A percentile compares a stretch with the other conserved stretches of the same genome.
Conservation (phyloP, 2,113 vertebrate species). For the Labrus mixtus region DNA sequence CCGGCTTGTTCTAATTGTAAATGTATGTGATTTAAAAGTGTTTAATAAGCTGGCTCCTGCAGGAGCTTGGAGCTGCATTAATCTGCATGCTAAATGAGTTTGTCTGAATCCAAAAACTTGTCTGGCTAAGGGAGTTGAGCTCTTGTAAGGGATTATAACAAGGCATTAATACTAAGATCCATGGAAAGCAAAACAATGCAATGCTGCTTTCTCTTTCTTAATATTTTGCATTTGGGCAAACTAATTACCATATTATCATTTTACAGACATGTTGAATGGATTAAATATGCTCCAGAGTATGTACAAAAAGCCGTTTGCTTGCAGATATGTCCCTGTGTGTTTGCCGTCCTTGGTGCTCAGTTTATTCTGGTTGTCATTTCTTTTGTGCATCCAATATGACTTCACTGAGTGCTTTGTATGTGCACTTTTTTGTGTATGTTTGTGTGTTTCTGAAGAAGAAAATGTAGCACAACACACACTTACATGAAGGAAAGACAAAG, state of each 20-base stretch:
- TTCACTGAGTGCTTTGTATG: conserved; percentile 8
- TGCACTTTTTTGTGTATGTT: neutral
- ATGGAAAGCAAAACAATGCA: conserved; percentile 63
- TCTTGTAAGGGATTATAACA: conserved; percentile 72
- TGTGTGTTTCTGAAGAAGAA: conserved; percentile 1
- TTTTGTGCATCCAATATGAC: conserved; percentile 7
- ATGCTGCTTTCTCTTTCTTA: conserved; percentile 55
- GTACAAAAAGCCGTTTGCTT: conserved; percentile 21
- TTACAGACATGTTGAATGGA: conserved; percentile 49
- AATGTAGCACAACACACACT: conserved; percentile 20
- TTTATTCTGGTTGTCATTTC: neutral
- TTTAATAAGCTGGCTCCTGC: conserved; percentile 67
- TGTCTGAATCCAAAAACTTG: conserved; percentile 68
- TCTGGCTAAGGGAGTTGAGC: conserved; percentile 64
- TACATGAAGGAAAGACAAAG: conserved; percentile 9
- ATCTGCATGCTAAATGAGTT: conserved; percentile 77
- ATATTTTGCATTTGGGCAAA: conserved; percentile 53
- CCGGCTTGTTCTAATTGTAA: conserved; percentile 69
- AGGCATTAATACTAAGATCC: conserved; percentile 62
- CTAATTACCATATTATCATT: conserved; percentile 58
- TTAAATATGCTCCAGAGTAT: conserved; percentile 28
- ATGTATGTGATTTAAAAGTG: conserved; percentile 71
- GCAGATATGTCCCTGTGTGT: conserved; percentile 31
- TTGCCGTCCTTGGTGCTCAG: conserved; percentile 2
- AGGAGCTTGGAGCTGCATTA: conserved; percentile 69